phyloP scores from a whole-genome alignment of 2,888 invertebrate species.

The Aphodius granarius region DNA sequence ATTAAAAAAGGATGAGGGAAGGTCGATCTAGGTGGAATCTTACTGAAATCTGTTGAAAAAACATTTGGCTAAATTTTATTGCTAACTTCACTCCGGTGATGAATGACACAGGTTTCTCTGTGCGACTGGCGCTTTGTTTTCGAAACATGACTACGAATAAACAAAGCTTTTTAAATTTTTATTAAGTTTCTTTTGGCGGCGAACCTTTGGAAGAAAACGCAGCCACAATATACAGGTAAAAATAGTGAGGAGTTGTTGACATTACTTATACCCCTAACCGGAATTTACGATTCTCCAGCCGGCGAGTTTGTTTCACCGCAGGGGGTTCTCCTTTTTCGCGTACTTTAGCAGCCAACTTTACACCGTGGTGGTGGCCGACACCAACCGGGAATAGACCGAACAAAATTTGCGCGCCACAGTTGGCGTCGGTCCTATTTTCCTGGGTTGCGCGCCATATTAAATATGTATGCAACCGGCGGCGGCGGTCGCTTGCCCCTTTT shows the following conservation, averaged over 20 bases:
- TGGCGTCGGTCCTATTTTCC: slow-evolving; percentile 11
- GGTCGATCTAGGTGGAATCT: no score
- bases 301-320: background rate
- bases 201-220: background rate
- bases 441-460: background rate
- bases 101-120: no score
- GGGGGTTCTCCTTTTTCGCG: background rate
- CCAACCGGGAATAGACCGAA: background rate
- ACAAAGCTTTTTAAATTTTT: no score
- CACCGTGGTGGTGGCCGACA: background rate
- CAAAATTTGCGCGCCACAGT: background rate
- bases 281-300: background rate
- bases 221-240: background rate
- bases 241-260: background rate
- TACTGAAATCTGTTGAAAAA: no score
- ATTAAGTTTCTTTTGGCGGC: no score
- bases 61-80: no score
- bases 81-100: no score
- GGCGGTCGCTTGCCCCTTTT: background rate
- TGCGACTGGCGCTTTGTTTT: no score
- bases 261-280: background rate
- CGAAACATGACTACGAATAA: no score
- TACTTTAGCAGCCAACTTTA: background rate
- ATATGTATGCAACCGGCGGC: slow-evolving; percentile 12
- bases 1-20: no score